Evolutionary conservation across 2,888 invertebrate species (phyloP), one percentile per base, ranked within the genome.

Genomic region (Brachynemurus nebulosus): DNA sequence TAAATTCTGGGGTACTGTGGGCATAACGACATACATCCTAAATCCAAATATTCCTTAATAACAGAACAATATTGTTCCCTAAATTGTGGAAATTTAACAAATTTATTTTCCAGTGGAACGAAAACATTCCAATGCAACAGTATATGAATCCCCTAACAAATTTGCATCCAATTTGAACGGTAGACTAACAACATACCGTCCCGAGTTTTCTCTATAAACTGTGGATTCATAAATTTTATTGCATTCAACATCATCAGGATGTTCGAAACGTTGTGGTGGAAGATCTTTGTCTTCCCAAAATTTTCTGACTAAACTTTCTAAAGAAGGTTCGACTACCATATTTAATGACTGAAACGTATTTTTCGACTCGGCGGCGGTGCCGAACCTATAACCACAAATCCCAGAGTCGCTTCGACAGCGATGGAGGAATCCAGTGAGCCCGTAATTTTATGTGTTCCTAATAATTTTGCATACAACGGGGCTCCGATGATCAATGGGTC

Each of bases 321-420:
- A 16, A 12, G 16, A 16, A 12, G 35, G 35, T n/a, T 35, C 35
- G 9, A 35, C 35, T 35, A 12, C 12, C 8, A 14, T 35, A 35
- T 35, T 12, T 12, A 14, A 35, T n/a, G 35, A 35, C 14, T 35
- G 11, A 12, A 8, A 8, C 16, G 16, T 8, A 12, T 35, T 16
- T n/a, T n/a, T 12, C 12, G 9, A 35, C 8, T 16, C n/a, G n/a
- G n/a, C 35, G 35, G 11, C 9, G 35, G 35, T 3, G 16, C 35
- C 8, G 35, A 35, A 14, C 35, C 35, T 14, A 35, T 35, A n/a
- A 35, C 35, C 8, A 35, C 35, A 16, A 35, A 35, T 35, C 35
- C 35, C 11, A 35, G 14, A 12, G 11, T 12, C 9, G 35, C 14
- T 16, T 35, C 35, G 8, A 35, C 16, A 8, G 9, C 25, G 9